These are phyloP conservation scores for Dicyrtomina minuta DNA, from an alignment of 2,888 invertebrate genomes.

Conservation along the genomic window DNA sequence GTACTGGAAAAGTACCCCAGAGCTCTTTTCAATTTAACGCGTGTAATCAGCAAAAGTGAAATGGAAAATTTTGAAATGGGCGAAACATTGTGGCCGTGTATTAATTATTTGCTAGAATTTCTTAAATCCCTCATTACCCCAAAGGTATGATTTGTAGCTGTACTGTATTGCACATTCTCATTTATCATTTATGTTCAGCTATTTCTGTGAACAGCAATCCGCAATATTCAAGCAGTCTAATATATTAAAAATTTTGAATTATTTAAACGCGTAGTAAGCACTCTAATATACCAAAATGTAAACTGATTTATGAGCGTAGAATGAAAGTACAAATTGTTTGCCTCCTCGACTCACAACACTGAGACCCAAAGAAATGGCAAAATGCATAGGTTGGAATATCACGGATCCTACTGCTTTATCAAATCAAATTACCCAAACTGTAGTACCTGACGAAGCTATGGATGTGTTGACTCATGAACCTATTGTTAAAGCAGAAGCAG, in stretches of 20 bases:
- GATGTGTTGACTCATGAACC: neutral
- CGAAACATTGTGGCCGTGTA: constrained; percentile 45
- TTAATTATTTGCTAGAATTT: constrained; percentile 43
- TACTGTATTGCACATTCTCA: no score
- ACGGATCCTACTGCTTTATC: neutral
- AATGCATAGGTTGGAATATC: constrained; percentile 31
- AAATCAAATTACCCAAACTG: neutral
- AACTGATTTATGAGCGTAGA: constrained; percentile 21
- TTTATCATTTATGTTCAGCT: no score
- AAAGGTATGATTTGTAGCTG: constrained; percentile 23
- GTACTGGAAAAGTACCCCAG: constrained; percentile 23
- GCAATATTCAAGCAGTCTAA: no score
- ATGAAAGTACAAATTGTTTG: constrained; percentile 25
- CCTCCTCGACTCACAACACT: constrained; percentile 30
- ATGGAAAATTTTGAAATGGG: constrained; percentile 41
- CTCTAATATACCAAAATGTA: no score
- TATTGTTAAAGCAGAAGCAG: neutral
- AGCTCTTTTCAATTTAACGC: constrained; percentile 21
- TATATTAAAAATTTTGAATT: no score
- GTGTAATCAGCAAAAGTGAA: constrained; percentile 31
- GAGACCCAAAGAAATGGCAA: constrained; percentile 27
- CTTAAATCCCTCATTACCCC: constrained; percentile 42
- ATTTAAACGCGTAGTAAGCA: no score
- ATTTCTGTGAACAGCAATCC: no score
- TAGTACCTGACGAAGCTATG: constrained; percentile 24